Evolutionary conservation across 1,140 invertebrate genomes (phyloP).

Genomic region (Neocloeon triangulifer): DNA sequence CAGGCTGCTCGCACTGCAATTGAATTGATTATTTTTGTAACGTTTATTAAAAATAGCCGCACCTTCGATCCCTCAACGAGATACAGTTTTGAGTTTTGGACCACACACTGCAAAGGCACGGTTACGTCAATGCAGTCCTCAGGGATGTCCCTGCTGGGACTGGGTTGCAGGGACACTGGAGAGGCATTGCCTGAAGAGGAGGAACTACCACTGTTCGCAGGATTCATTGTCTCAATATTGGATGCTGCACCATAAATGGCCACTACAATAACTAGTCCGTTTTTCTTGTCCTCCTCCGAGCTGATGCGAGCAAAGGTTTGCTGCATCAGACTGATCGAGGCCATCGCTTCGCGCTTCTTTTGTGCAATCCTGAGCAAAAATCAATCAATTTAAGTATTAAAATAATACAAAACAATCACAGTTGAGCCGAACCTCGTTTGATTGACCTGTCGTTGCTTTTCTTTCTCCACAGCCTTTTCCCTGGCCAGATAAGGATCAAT

Average conservation of each 20-base stretch:
- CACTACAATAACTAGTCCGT: slow-evolving; percentile 64
- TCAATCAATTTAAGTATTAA: too few species aligned
- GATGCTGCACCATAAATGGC: slow-evolving; percentile 60
- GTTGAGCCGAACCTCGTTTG: slow-evolving; percentile 26
- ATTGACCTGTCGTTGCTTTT: slow-evolving; percentile 49
- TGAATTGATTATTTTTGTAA: slow-evolving; percentile 4
- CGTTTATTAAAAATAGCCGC: slow-evolving; percentile 9
- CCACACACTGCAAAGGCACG: slow-evolving; percentile 77
- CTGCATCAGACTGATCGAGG: slow-evolving; percentile 71
- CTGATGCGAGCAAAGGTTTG: slow-evolving; percentile 53
- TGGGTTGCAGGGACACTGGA: too few species aligned
- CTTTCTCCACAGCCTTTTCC: slow-evolving; percentile 46
- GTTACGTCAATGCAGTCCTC: slow-evolving; percentile 73
- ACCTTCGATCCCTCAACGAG: slow-evolving; percentile 76
- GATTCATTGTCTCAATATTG: too few species aligned
- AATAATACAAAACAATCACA: not conserved
- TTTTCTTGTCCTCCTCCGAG: slow-evolving; percentile 48
- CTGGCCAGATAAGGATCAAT: slow-evolving; percentile 68
- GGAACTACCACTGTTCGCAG: too few species aligned
- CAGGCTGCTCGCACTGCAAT: slow-evolving; percentile 73
- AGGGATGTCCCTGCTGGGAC: too few species aligned
- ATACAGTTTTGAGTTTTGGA: slow-evolving; percentile 71
- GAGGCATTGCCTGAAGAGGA: too few species aligned
- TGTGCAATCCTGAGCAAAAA: slow-evolving; percentile 49
- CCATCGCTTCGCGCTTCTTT: slow-evolving; percentile 58